Percentiles rank a stretch among this genome's conserved stretches.
These are phyloP conservation scores for Xenus cinereus DNA, from an alignment of 2,113 vertebrate species.

Conservation along the genomic window DNA sequence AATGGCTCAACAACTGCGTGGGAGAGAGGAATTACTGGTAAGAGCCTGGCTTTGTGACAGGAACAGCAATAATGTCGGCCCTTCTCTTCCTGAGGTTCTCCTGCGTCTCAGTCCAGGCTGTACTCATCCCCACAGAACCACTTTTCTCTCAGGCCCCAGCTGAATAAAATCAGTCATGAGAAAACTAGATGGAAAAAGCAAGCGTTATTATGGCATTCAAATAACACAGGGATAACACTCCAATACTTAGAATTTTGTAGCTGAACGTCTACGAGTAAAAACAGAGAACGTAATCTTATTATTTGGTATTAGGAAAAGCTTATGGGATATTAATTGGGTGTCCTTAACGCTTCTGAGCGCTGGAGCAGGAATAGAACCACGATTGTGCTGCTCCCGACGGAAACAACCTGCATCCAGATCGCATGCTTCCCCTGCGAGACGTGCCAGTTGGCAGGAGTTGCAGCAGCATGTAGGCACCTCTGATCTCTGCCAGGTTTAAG, in stretches of 20 bases:
- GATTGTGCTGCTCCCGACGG: not conserved
- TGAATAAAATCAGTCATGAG: not conserved
- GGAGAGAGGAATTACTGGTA: slow-evolving; percentile 96
- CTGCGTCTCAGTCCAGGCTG: not conserved
- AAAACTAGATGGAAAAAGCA: not conserved
- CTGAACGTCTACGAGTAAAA: not conserved
- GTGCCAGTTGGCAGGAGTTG: not conserved
- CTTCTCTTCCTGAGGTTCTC: not conserved
- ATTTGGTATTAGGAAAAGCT: not conserved
- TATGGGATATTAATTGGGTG: not conserved
- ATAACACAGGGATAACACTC: not conserved
- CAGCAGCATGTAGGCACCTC: not conserved
- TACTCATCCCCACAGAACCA: not conserved
- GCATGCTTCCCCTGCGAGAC: not conserved
- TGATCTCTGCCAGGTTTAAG: not conserved
- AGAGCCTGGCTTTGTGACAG: not conserved
- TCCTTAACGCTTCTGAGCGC: not conserved
- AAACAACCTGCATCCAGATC: not conserved
- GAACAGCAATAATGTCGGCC: not conserved
- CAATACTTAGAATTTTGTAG: not conserved
- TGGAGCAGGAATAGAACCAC: not conserved
- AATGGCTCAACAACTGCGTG: slow-evolving; percentile 99
- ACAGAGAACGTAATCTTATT: not conserved
- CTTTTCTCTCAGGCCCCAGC: not conserved
- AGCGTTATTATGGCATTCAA: not conserved